Base-by-base conservation (phyloP, 2,797 vertebrate genomes). In the Poecilia wingei region DNA sequence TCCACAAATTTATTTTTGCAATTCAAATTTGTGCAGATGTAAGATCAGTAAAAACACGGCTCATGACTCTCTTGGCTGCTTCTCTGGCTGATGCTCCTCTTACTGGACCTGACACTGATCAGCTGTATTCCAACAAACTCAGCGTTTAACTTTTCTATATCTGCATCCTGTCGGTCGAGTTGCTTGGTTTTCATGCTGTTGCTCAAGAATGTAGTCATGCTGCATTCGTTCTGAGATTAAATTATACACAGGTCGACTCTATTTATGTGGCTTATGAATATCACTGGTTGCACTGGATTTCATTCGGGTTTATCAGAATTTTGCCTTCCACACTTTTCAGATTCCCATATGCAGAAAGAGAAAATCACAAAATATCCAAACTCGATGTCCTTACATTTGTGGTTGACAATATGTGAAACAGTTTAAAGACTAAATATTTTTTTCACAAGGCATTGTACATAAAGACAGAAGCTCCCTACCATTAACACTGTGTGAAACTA, bases 401-500 rank as follows among this genome's bases (percentile, higher is more conserved):
- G 16, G 33, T 1, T 64, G 33, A 64, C 6, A 36, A 64, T 20
- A 64, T 20, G 31, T 61, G 28, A 61, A 61, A 33, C 28, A 33
- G 57, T 16, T 61, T 33, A 61, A 61, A 41, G 20, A 14, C 6
- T 39, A 41, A 41, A 43, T 25, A 13, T 22, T 41, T 7, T 68
- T 68, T 41, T 68, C 25, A 41, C 12, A 43, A 69, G 36, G 66
- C 10, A 43, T 4, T 25, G 22, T 41, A 43, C 36, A 41, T 14
- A 18, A 68, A 78, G 3, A 47, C 64, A 13, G 53, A 53, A 22
- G 82, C 68, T 10, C 74, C 45, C 36, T 51, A 31, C 10, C 4
- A 69, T 68, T 68, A 68, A 25, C 70, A 36, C 61, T 43, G 53
- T 1, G 3, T 28, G 55, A 87, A 82, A 78, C 80, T 76, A 81